Evolutionary conservation across 30 jellyfish, hydroid and myxozoan species (phyloP), one percentile per base, ranked within the genome.

Genomic region (Aurelia coerulea): DNA sequence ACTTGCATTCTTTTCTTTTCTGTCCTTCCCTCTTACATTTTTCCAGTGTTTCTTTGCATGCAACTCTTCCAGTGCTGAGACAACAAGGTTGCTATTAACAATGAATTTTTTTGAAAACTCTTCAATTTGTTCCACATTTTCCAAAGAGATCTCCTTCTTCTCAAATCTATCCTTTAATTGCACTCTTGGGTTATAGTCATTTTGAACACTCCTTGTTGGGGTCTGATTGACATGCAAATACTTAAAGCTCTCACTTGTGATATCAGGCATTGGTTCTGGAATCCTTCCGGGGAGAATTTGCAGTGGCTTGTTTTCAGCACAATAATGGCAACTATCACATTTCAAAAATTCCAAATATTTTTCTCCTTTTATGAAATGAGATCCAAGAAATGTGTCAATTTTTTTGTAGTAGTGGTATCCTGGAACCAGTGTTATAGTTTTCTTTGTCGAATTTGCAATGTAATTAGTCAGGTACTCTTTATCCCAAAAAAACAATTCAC

Each of bases 181-280:
- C 49, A 68, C 74, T 32, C 81, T 54, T 33, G 91, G 76, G 31
- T 68, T 81, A 35, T 66, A 42, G 59, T 81, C 91, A 81, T 81
- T 59, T 39, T 51, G 14, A 19, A 29, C 65, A 15, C 84, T 23
- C 39, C 19, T 19, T 65, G 83, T 10, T 49, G 91, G 91, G 9
- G 84, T 81, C 16, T 66, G 56, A 5, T 49, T 33, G 32, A 65
- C 32, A 34, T 41, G 76, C 76, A 81, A 46, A 39, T 81, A 81
- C 50, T 42, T 35, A 68, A 65, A 81, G 3, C 52, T 65, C 5
- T 33, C 12, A 29, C 17, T 6, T 51, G 54, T 13, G 50, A 41
- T 32, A 76, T 81, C 91, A 19, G 91, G 91, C 58, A 65, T 37
- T 34, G 91, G 91, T 52, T 81, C 76, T 16, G 84, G 84, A 67